phyloP scores from a whole-genome alignment of 2,113 vertebrate species.

The Casuarius casuarius region DNA sequence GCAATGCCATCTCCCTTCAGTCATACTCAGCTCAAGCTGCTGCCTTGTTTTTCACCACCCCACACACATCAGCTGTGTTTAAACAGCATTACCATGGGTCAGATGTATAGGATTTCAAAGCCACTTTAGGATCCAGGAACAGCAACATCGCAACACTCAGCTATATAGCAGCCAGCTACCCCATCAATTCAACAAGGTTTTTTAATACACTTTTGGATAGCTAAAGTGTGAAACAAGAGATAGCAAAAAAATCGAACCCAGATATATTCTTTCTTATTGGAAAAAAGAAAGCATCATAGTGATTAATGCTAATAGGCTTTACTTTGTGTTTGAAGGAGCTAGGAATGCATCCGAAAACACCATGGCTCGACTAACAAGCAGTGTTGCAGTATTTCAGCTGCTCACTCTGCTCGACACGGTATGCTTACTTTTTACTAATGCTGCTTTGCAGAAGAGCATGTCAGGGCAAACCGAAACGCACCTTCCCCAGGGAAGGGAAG shows the following conservation, averaged over 20 bases:
- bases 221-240: neutral
- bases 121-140: neutral
- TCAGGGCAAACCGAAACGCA: neutral
- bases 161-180: neutral
- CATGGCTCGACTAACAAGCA: neutral
- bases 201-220: neutral
- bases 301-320: neutral
- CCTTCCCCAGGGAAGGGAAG: neutral
- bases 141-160: neutral
- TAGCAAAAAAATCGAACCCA: neutral
- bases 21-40: neutral
- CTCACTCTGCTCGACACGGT: neutral
- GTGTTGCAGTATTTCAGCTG: neutral
- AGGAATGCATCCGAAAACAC: neutral
- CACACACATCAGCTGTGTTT: neutral
- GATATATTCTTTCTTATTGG: neutral
- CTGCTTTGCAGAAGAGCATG: neutral
- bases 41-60: constrained; percentile 40
- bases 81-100: neutral
- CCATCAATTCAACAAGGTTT: neutral
- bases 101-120: constrained; percentile 25
- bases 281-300: neutral
- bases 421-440: neutral
- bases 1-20: neutral
- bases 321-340: neutral